Evolutionary conservation across 2,113 vertebrate species (phyloP).

Genomic region (Falco punctatus): DNA sequence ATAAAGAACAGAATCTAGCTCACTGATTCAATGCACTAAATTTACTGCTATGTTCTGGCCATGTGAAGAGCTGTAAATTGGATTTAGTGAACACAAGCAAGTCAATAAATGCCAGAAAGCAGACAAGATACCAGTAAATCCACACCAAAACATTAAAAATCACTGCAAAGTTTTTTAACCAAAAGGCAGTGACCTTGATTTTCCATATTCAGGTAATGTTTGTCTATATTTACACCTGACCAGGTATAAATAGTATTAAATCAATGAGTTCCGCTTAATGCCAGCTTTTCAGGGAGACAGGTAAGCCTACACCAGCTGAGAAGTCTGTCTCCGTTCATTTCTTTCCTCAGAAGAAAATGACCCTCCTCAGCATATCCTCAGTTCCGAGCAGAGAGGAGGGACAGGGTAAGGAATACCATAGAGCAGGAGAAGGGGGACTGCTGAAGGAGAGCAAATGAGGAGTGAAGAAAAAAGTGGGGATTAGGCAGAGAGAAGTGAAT

Average conservation of each 20-base stretch:
- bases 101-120: conserved; percentile 51
- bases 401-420: neutral
- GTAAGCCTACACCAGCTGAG: neutral
- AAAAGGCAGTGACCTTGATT: neutral
- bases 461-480: neutral
- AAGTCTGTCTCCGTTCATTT: neutral
- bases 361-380: neutral
- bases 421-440: neutral
- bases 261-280: neutral
- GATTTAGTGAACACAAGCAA: conserved; percentile 29
- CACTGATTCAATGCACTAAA: conserved; percentile 46
- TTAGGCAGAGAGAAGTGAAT: neutral
- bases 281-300: neutral
- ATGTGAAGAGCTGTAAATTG: conserved; percentile 47
- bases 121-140: conserved; percentile 22
- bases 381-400: neutral
- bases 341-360: neutral
- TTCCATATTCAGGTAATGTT: neutral
- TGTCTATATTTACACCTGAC: neutral
- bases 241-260: neutral
- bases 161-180: neutral
- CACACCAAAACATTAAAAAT: conserved; percentile 24
- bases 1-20: conserved; percentile 45
- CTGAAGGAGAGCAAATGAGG: neutral
- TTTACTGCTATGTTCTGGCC: conserved; percentile 37